A percentile compares a stretch with the other conserved stretches of the same genome.
These are phyloP conservation scores for Anoplius nigerrimus DNA, from an alignment of 2,888 invertebrate species.

Conservation along the genomic window DNA sequence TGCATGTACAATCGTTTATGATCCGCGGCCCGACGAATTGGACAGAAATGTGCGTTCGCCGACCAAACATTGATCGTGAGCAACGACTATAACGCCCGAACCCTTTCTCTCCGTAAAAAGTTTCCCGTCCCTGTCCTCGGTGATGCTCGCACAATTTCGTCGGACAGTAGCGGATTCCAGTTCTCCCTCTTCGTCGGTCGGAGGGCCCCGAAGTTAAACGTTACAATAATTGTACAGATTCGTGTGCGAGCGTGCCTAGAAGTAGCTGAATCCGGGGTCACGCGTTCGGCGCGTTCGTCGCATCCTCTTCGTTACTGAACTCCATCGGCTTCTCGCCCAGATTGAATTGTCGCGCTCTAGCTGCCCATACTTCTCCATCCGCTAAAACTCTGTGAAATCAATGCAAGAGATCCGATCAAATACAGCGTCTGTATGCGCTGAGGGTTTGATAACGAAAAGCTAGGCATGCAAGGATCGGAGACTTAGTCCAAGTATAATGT, in stretches of 20 bases:
- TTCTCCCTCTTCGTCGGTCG: slow-evolving; percentile 9
- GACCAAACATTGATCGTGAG: too few species aligned
- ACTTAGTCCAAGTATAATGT: too few species aligned
- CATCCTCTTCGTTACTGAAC: slow-evolving; percentile 62
- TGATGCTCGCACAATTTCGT: too few species aligned
- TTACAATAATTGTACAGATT: slow-evolving; percentile 56
- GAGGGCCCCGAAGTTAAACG: slow-evolving; percentile 33
- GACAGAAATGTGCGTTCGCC: too few species aligned
- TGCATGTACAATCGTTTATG: too few species aligned
- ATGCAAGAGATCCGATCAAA: neutral
- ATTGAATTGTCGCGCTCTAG: slow-evolving; percentile 66
- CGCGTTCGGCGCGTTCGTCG: slow-evolving; percentile 63
- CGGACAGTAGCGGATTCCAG: too few species aligned
- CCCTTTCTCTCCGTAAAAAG: too few species aligned
- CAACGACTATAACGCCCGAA: too few species aligned
- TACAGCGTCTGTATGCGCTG: neutral
- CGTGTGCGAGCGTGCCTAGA: slow-evolving; percentile 57
- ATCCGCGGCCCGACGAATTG: too few species aligned
- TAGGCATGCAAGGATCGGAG: neutral
- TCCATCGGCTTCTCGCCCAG: slow-evolving; percentile 54
- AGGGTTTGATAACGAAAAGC: neutral
- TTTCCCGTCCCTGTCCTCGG: too few species aligned
- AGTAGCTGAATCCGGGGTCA: slow-evolving; percentile 62
- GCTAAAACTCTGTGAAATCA: slow-evolving; percentile 65
- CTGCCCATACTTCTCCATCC: slow-evolving; percentile 68